phyloP scores from a whole-genome alignment of 2,797 vertebrate species.

The Xenops minutus region DNA sequence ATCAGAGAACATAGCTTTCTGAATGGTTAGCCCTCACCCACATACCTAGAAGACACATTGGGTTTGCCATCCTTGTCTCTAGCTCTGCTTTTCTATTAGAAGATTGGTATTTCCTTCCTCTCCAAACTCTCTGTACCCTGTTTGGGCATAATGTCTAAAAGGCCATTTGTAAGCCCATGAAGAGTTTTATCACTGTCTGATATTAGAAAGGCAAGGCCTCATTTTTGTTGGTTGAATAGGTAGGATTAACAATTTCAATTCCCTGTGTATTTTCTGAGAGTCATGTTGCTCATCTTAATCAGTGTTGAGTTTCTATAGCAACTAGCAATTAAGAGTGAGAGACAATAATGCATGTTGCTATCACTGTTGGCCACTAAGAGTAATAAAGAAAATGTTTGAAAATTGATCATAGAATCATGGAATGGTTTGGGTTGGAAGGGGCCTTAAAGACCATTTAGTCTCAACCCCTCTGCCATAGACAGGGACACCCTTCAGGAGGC shows the following conservation, averaged over 20 bases:
- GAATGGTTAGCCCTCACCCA: background rate
- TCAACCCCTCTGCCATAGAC: background rate
- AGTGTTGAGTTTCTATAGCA: constrained; percentile 11
- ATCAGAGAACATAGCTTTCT: background rate
- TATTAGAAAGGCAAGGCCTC: background rate
- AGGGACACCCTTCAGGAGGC: background rate
- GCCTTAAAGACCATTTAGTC: background rate
- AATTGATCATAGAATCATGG: background rate
- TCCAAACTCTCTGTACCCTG: background rate
- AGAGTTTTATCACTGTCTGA: background rate
- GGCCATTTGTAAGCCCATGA: background rate
- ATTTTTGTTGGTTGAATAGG: background rate
- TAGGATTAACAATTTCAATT: background rate
- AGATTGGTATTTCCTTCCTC: background rate
- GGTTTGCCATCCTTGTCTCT: background rate
- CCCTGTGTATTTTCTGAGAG: background rate
- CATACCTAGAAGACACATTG: fast-evolving
- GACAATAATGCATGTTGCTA: background rate
- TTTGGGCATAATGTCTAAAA: background rate
- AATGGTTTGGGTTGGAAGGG: background rate
- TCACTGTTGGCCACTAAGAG: background rate
- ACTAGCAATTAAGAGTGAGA: background rate
- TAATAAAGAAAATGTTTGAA: background rate
- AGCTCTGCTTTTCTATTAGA: background rate
- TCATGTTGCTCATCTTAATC: background rate